phyloP scores from a whole-genome alignment of 2,888 invertebrate species.

The Spatulosminthurus flaviceps region DNA sequence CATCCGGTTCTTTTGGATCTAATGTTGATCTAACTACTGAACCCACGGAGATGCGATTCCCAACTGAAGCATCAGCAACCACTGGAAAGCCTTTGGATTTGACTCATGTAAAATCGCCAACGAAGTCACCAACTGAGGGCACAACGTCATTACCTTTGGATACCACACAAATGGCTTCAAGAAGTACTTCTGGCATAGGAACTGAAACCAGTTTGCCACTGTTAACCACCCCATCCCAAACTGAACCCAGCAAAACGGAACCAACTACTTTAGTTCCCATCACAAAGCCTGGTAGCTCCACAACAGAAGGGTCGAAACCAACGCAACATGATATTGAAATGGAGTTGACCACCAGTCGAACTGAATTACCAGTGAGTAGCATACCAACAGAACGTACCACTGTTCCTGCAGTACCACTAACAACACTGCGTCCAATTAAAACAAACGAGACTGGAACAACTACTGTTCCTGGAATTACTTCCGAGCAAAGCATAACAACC shows the following conservation, averaged over 20 bases:
- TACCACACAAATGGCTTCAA: conserved; percentile 2
- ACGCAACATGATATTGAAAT: neutral
- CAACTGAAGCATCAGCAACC: conserved; percentile 18
- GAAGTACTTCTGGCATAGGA: neutral
- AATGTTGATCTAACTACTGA: conserved; percentile 37
- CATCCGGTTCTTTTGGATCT: neutral
- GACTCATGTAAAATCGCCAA: neutral
- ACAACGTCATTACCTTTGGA: neutral
- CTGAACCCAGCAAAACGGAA: too few species aligned
- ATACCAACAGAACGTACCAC: neutral
- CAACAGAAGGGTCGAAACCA: neutral
- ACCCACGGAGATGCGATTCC: conserved; percentile 48
- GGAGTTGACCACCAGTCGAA: neutral
- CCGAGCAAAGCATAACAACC: neutral
- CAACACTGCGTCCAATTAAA: neutral
- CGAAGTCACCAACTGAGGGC: neutral
- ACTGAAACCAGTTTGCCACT: neutral
- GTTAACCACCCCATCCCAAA: too few species aligned
- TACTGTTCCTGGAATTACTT: conserved; percentile 29
- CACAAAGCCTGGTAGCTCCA: too few species aligned
- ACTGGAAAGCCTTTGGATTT: neutral
- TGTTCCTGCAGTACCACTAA: neutral
- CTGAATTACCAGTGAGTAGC: neutral
- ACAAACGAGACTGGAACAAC: conserved; percentile 39
- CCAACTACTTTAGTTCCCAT: too few species aligned